Conservation (phyloP, 2,888 invertebrate species). For the Pterostichus madidus region DNA sequence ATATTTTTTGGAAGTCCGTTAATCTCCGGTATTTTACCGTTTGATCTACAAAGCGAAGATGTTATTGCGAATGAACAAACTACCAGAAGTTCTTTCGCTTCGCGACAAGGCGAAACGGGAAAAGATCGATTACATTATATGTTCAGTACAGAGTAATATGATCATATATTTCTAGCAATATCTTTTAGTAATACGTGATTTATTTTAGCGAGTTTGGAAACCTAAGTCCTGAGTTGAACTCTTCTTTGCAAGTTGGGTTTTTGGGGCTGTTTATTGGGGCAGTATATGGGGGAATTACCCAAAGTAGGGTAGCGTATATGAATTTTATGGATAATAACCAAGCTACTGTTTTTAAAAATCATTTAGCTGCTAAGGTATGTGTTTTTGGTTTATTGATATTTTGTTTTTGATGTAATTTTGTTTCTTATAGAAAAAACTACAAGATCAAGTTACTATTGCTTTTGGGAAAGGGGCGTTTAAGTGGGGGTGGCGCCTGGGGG, state of each 20-base stretch:
- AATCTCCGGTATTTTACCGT: conserved; percentile 54
- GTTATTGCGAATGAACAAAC: conserved; percentile 40
- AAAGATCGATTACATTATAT: conserved; percentile 44
- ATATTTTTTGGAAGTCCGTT: conserved; percentile 37
- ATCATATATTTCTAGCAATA: neutral
- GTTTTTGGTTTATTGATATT: neutral
- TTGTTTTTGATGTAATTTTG: conserved; percentile 60
- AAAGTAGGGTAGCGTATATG: conserved; percentile 81
- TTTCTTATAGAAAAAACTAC: conserved; percentile 82
- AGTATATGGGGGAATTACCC: conserved; percentile 82
- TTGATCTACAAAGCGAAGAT: conserved; percentile 29
- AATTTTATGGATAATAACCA: conserved; percentile 87
- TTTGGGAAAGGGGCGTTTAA: conserved; percentile 86
- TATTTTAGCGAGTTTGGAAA: conserved; percentile 83
- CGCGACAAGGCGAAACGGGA: conserved; percentile 37
- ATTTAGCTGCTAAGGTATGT: conserved; percentile 84
- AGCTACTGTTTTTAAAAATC: conserved; percentile 84
- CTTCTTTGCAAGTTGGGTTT: conserved; percentile 81
- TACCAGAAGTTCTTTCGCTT: neutral
- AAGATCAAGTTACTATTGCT: conserved; percentile 84
- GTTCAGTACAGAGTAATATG: conserved; percentile 57
- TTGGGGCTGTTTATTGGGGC: conserved; percentile 83
- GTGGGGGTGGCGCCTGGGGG: conserved; percentile 84
- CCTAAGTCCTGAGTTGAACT: conserved; percentile 81
- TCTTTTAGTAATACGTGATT: neutral